A percentile compares a stretch with the other conserved stretches of the same genome.
phyloP scores from a whole-genome alignment of 2,113 vertebrate species.

The Oplegnathus fasciatus region DNA sequence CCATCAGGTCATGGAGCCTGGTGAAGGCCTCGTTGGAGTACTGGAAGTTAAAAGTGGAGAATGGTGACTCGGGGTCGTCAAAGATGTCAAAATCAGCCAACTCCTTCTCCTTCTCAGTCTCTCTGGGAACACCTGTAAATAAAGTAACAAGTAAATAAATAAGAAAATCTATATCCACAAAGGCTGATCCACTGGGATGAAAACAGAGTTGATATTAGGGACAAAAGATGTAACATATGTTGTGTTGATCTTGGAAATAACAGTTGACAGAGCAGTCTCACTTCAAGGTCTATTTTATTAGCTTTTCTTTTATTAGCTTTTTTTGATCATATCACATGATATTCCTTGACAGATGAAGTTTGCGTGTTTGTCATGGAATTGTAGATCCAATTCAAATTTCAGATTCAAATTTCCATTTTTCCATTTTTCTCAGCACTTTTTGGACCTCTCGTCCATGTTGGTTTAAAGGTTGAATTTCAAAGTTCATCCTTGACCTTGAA shows the following conservation, averaged over 20 bases:
- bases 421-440: not conserved
- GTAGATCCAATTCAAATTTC: not conserved
- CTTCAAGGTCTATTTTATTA: not conserved
- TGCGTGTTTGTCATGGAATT: not conserved
- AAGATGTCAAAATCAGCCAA: slow-evolving; percentile 98
- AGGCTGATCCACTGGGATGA: not conserved
- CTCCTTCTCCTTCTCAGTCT: slow-evolving; percentile 92
- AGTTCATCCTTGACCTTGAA: not conserved
- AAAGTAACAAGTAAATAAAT: not conserved
- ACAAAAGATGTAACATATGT: not conserved
- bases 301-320: too few relatives aligned
- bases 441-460: not conserved
- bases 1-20: slow-evolving; percentile 95
- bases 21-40: slow-evolving; percentile 94
- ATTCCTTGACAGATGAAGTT: not conserved
- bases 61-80: slow-evolving; percentile 93
- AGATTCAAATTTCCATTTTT: not conserved
- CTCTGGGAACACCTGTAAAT: slow-evolving; percentile 89
- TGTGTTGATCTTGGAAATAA: not conserved
- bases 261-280: not conserved
- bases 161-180: not conserved
- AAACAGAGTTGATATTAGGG: not conserved
- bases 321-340: not conserved
- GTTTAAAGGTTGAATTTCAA: not conserved
- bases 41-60: slow-evolving; percentile 98